Percentiles rank a stretch among this genome's conserved stretches.
Conservation (phyloP, 1,140 invertebrate genomes). For the Littorina saxatilis region DNA sequence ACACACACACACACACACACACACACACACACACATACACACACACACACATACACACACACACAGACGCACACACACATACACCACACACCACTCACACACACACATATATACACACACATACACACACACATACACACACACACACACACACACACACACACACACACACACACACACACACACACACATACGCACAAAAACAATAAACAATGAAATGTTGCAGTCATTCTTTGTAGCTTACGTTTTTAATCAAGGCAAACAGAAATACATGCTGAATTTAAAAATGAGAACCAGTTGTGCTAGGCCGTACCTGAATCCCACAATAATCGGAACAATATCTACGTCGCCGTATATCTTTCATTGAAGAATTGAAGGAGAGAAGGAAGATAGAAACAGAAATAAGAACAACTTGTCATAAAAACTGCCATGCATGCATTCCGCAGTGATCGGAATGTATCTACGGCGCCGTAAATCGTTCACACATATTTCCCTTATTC, state of each 20-base stretch:
- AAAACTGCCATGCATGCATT: too few relatives aligned
- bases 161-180: slow-evolving; percentile 13
- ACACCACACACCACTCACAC: too few relatives aligned
- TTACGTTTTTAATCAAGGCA: background rate
- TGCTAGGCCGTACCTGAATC: too few relatives aligned
- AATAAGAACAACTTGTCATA: too few relatives aligned
- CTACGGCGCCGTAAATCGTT: too few relatives aligned
- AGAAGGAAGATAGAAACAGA: too few relatives aligned
- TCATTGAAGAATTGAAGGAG: too few relatives aligned
- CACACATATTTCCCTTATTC: too few relatives aligned
- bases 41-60: background rate
- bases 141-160: slow-evolving; percentile 14
- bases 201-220: background rate
- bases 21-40: background rate
- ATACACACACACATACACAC: slow-evolving; percentile 10
- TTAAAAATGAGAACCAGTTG: background rate
- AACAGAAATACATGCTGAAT: background rate
- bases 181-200: too few relatives aligned
- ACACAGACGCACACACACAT: too few relatives aligned
- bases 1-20: too few relatives aligned
- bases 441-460: too few relatives aligned
- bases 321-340: background rate
- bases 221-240: background rate
- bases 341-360: background rate
- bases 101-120: background rate